Evolutionary conservation across 1,140 invertebrate genomes (phyloP).

Genomic region (Plodia interpunctella): DNA sequence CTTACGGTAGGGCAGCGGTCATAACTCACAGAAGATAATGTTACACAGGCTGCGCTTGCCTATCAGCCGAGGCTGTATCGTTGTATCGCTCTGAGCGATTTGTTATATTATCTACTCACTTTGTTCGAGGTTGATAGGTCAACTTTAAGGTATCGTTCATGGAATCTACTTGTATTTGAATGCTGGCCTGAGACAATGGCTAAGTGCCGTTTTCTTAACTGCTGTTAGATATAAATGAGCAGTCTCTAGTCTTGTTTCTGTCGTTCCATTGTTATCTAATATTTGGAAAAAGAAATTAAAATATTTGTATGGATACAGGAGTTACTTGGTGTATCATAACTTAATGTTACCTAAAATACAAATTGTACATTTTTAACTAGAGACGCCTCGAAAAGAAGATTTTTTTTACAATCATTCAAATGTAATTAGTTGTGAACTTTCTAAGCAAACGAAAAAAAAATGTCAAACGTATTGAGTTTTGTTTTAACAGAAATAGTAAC

Average conservation of each 20-base stretch:
- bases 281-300: not conserved
- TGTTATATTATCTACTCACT: slow-evolving; percentile 68
- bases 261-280: not conserved
- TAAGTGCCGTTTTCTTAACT: slow-evolving; percentile 8
- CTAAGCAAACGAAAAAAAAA: slow-evolving; percentile 3
- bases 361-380: too few species aligned
- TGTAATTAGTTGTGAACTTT: slow-evolving; percentile 6
- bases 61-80: slow-evolving; percentile 36
- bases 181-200: slow-evolving; percentile 22
- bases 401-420: not conserved
- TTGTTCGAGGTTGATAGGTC: slow-evolving; percentile 68
- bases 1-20: slow-evolving; percentile 49
- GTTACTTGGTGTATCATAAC: too few species aligned
- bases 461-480: slow-evolving; percentile 4
- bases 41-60: slow-evolving; percentile 48
- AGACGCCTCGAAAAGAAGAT: not conserved
- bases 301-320: not conserved
- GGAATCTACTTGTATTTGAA: slow-evolving; percentile 37
- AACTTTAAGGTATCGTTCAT: slow-evolving; percentile 52
- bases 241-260: not conserved
- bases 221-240: slow-evolving; percentile 9
- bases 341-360: too few species aligned
- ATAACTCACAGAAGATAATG: slow-evolving; percentile 64
- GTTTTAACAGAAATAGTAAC: slow-evolving; percentile 6
- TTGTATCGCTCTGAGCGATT: slow-evolving; percentile 62